phyloP scores from a whole-genome alignment of 1,140 invertebrate genomes.

The Planococcus citri region DNA sequence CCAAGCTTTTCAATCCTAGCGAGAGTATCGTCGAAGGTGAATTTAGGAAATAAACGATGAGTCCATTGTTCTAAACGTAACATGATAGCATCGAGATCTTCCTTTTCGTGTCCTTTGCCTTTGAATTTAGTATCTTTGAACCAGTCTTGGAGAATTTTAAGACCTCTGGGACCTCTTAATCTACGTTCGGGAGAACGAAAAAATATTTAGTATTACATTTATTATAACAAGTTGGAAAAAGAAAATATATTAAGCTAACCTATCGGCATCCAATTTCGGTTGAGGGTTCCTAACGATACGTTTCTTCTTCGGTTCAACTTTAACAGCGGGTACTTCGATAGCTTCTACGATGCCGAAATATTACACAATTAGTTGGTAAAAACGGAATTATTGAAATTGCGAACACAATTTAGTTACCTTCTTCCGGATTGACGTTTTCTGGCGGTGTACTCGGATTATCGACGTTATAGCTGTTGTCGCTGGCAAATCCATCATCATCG shows the following conservation, averaged over 20 bases:
- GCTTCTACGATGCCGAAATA: too few species aligned
- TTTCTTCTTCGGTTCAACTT: slow-evolving; percentile 23
- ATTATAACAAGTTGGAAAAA: neutral
- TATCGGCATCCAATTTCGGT: slow-evolving; percentile 25
- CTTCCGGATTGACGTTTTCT: too few species aligned
- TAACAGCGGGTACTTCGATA: neutral
- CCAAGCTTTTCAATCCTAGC: slow-evolving; percentile 27
- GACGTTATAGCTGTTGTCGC: too few species aligned
- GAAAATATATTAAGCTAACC: slow-evolving; percentile 13
- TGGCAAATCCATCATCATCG: too few species aligned
- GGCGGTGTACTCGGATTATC: too few species aligned
- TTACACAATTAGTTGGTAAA: too few species aligned
- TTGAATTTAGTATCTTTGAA: slow-evolving; percentile 72
- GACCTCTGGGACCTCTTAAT: slow-evolving; percentile 60
- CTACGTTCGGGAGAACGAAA: slow-evolving; percentile 31
- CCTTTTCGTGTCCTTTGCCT: slow-evolving; percentile 69
- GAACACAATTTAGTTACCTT: too few species aligned
- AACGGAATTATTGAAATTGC: too few species aligned
- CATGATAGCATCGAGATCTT: slow-evolving; percentile 69
- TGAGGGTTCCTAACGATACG: slow-evolving; percentile 24
- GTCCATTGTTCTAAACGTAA: slow-evolving; percentile 82
- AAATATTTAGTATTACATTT: neutral
- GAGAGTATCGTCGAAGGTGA: slow-evolving; percentile 32
- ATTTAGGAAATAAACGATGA: slow-evolving; percentile 77
- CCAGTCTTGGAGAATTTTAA: slow-evolving; percentile 59